Evolutionary conservation across 2,113 vertebrate genomes (phyloP), one percentile per base, ranked within the genome.

Genomic region (Ctenodactylus gundi): DNA sequence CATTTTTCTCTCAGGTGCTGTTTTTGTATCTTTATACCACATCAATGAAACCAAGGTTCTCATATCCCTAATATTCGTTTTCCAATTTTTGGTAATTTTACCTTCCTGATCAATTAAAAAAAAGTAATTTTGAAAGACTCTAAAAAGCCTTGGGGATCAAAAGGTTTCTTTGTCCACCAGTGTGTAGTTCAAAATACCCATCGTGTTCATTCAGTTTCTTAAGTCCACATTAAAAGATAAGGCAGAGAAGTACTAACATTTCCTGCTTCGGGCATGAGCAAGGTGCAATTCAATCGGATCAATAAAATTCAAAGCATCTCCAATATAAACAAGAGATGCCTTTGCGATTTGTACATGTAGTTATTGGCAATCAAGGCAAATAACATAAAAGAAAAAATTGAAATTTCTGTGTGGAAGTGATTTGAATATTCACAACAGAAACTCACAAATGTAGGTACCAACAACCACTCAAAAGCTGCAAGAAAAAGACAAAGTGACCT

Each of bases 341-440:
- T 75, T 85, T 55, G 80, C 53, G 58, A 25, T 68, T 72, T 86
- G 46, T n/a, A 82, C 44, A 53, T 51, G 44, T n/a, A 57, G 34
- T 92, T 41, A 27, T 84, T 88, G 84, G 70, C 21, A 72, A 82
- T 78, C 49, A 53, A 31, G 62, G 83, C 62, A 88, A 70, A 55
- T 68, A 95, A 34, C 18, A 14, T 17, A 70, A 72, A 34, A 7
- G 25, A 57, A 85, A 85, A 20, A 91, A 57, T 23, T 41, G 46
- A 85, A 27, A 76, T 31, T 64, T 46, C 78, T 58, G 17, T 49
- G 15, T 81, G 34, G 82, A 83, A 80, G 81, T 3, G 31, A 72
- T 85, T 77, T 94, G 77, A 95, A 92, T 31, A 87, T 57, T 83
- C 80, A 89, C 9, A 81, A 7, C 60, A 72, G 39, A 95, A 64